Evolutionary conservation across 2,113 vertebrate genomes (phyloP), one percentile per base, ranked within the genome.

Genomic region (Shinisaurus crocodilurus): DNA sequence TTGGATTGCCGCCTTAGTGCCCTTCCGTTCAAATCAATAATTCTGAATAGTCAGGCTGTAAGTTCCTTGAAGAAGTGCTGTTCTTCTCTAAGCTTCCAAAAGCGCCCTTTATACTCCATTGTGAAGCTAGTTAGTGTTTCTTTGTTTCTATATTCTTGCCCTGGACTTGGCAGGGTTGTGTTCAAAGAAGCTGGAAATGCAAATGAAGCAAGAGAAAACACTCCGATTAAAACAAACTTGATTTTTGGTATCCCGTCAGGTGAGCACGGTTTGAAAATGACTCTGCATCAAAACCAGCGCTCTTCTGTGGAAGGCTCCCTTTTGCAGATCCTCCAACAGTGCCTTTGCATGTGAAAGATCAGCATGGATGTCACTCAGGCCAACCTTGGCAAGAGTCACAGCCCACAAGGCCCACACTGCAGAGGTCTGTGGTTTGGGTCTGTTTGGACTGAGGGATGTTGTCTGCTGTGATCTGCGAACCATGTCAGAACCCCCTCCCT

Each of bases 391-490:
- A 80, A 69, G 37, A 87, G 50, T 29, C 67, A 79, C 25, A 70
- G 25, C 45, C 82, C 87, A 80, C 45, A 37, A 69, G 50, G 57
- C 32, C 72, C 37, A 12, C 80, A 45, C 82, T 92, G 12, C 82
- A 89, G 70, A 93, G 90, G 89, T 43, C 83, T 67, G 77, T 43
- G 80, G 43, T 6, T 94, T 84, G 88, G 43, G 37, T 90, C 70
- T 88, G 69, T 96, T 97, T 94, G 83, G 43, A 0, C 89, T 94
- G 96, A 95, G 93, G 83, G 82, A 94, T 96, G 91, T 69, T 88
- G 87, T 63, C 32, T 50, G 10, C 88, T 93, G 88, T 89, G 89
- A 87, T 93, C 94, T 72, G 7, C 95, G 95, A 96, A 91, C 94
- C 76, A 8, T 93, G 92, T 75, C 80, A 3, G 7, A 65, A 48